Conservation (phyloP, 2,797 vertebrate species). For the Podarcis lilfordi region DNA sequence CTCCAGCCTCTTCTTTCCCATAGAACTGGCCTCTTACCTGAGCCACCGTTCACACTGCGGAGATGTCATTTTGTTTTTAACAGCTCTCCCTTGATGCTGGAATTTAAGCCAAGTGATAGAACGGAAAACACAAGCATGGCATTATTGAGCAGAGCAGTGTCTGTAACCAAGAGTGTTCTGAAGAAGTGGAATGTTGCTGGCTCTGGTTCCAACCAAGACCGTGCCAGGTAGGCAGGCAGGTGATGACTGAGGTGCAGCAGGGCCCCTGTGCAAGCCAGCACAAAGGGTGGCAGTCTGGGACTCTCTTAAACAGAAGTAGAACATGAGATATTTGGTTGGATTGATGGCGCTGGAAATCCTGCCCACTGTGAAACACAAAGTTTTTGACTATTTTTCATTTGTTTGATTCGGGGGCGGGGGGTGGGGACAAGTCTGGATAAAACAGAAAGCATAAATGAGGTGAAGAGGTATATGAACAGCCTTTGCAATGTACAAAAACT, state of each 20-base stretch:
- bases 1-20: not conserved
- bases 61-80: conserved; percentile 77
- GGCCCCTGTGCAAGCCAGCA: conserved; percentile 84
- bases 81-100: conserved; percentile 57
- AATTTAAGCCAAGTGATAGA: not conserved
- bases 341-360: conserved; percentile 78
- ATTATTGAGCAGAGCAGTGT: conserved; percentile 94
- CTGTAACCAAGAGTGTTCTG: conserved; percentile 80
- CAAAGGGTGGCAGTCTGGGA: conserved; percentile 24
- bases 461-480: conserved; percentile 93
- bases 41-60: too few relatives aligned
- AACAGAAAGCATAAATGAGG: conserved; percentile 82
- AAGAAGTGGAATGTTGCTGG: conserved; percentile 59
- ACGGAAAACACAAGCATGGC: conserved; percentile 79
- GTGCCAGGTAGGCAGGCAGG: conserved; percentile 38
- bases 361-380: conserved; percentile 96
- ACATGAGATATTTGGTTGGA: conserved; percentile 67
- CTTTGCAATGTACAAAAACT: conserved; percentile 99
- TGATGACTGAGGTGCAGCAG: conserved; percentile 72
- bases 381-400: conserved; percentile 81
- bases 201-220: too few relatives aligned
- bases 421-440: conserved; percentile 84
- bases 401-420: conserved; percentile 70
- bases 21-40: not conserved
- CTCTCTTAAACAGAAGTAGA: conserved; percentile 77